These are phyloP conservation scores for Emmelina monodactyla DNA, from an alignment of 2,888 invertebrate genomes.

Conservation along the genomic window DNA sequence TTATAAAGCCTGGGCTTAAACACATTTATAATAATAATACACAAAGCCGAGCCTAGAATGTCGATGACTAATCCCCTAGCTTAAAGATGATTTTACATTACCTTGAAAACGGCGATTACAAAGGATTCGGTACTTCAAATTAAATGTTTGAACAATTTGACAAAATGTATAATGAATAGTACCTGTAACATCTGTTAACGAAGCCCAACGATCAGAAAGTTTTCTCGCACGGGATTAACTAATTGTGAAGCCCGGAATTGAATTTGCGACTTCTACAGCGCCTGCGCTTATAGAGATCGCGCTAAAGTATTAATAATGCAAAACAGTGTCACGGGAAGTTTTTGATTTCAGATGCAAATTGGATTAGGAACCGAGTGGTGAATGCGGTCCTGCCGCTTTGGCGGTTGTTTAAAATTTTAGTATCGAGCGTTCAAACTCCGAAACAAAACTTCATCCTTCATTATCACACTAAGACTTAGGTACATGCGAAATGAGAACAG, in stretches of 20 bases:
- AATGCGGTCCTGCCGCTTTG: conserved; percentile 25
- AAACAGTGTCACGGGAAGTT: conserved; percentile 66
- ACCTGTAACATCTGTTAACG: conserved; percentile 67
- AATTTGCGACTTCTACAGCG: conserved; percentile 64
- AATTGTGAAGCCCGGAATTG: conserved; percentile 66
- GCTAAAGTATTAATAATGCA: conserved; percentile 65
- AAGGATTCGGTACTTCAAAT: conserved; percentile 62
- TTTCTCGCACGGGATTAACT: conserved; percentile 67
- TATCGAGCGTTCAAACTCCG: too few species aligned
- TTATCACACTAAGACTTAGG: too few species aligned
- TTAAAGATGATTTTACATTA: conserved; percentile 28
- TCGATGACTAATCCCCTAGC: background rate
- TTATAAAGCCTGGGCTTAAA: too few species aligned
- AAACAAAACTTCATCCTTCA: too few species aligned
- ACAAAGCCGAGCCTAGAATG: background rate
- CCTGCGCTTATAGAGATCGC: conserved; percentile 62
- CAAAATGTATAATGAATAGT: conserved; percentile 67
- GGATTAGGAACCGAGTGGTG: conserved; percentile 61
- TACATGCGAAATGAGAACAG: too few species aligned
- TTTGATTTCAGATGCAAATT: conserved; percentile 64
- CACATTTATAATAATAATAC: too few species aligned
- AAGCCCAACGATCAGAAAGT: conserved; percentile 67
- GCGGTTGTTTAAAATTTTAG: too few species aligned
- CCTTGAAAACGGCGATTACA: conserved; percentile 50
- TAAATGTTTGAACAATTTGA: conserved; percentile 66